Evolutionary conservation across 2,888 invertebrate genomes (phyloP).

Genomic region (Anaspis maculata): DNA sequence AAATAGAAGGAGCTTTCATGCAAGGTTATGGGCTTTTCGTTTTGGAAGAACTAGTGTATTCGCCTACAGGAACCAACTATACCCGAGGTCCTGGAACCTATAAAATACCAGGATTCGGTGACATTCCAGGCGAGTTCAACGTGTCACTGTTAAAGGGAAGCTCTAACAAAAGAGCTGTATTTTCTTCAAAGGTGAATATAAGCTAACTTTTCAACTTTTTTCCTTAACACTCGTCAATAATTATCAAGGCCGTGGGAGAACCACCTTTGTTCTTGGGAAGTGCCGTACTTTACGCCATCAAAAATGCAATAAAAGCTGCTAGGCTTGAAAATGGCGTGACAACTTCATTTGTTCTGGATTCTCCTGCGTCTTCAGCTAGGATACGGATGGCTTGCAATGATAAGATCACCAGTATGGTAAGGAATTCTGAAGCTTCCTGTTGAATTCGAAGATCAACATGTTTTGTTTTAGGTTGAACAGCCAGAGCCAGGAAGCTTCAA

Average conservation of each 20-base stretch:
- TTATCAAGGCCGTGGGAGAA: conserved; percentile 96
- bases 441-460: neutral
- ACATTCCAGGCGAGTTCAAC: conserved; percentile 87
- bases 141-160: conserved; percentile 87
- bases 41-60: conserved; percentile 81
- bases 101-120: conserved; percentile 87
- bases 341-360: conserved; percentile 56
- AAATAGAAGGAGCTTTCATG: conserved; percentile 90
- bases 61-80: conserved; percentile 70
- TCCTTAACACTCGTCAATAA: too few relatives aligned
- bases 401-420: conserved; percentile 55
- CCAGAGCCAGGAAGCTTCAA: conserved; percentile 48
- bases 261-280: conserved; percentile 87
- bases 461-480: conserved; percentile 47
- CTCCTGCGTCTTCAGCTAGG: conserved; percentile 82
- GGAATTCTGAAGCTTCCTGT: neutral
- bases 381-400: conserved; percentile 88
- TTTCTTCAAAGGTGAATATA: conserved; percentile 78
- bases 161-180: conserved; percentile 84
- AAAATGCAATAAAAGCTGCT: conserved; percentile 75
- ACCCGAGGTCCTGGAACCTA: conserved; percentile 90
- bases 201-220: neutral
- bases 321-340: conserved; percentile 59
- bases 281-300: conserved; percentile 85
- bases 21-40: conserved; percentile 92